phyloP scores from a whole-genome alignment of 2,797 vertebrate species.

The Coreius guichenoti region DNA sequence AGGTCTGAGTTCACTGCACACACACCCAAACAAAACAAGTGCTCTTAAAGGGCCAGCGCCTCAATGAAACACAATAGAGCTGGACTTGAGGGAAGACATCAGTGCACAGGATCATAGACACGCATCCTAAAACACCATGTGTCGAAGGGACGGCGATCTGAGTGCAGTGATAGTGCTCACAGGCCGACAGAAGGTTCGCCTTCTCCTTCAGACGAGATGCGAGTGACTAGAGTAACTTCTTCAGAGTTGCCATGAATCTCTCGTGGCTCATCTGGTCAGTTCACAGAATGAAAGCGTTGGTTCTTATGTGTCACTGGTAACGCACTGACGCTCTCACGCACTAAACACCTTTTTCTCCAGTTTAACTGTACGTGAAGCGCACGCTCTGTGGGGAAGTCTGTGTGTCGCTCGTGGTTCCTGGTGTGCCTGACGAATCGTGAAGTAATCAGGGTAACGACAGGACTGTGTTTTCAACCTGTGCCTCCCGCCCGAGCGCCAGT shows the following conservation, averaged over 20 bases:
- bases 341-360: background rate
- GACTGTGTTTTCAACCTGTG: constrained; percentile 52
- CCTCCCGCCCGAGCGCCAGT: constrained; percentile 65
- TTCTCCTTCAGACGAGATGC: no score
- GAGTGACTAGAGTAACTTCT: no score
- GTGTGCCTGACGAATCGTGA: constrained; percentile 75
- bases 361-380: background rate
- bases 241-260: no score
- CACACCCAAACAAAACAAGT: background rate
- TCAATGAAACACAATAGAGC: background rate
- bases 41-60: background rate
- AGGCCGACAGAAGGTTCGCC: no score
- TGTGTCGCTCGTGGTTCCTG: background rate
- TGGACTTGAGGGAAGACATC: background rate
- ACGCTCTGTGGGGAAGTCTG: no score
- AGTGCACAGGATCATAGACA: no score
- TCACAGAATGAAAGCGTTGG: background rate
- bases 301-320: background rate
- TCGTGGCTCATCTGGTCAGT: background rate
- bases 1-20: background rate
- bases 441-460: constrained; percentile 77
- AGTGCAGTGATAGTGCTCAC: no score
- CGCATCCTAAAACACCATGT: no score
- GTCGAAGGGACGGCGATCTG: no score
- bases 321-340: background rate